Conservation (phyloP, 53 echinoderm and acorn worm species). For the Apostichopus leukothele region DNA sequence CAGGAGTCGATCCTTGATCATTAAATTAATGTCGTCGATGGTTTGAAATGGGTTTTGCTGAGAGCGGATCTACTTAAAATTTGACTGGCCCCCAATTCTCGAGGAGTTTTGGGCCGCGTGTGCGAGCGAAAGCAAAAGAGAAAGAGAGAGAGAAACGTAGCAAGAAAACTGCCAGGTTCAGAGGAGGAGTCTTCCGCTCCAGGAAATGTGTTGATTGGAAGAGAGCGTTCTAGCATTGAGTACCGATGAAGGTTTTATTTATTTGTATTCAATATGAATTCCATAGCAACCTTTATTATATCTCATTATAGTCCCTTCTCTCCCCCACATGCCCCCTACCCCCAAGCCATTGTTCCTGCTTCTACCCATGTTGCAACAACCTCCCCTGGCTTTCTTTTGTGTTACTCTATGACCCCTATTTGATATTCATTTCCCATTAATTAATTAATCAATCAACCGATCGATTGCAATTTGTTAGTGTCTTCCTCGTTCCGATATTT, state of each 20-base stretch:
- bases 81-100: background rate
- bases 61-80: background rate
- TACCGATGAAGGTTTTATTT: background rate
- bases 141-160: background rate
- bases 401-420: background rate
- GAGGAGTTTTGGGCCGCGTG: background rate
- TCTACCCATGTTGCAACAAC: too few relatives aligned
- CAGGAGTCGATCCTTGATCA: background rate
- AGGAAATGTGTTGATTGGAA: background rate
- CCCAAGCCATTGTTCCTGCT: background rate
- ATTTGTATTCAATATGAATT: slow-evolving; percentile 14
- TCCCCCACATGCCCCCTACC: background rate
- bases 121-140: background rate
- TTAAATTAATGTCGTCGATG: background rate
- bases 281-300: background rate
- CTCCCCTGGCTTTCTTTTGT: background rate
- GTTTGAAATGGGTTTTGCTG: background rate
- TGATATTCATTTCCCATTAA: background rate
- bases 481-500: background rate
- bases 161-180: background rate
- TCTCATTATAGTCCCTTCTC: background rate
- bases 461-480: background rate
- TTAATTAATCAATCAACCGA: background rate
- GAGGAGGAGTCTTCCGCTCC: background rate
- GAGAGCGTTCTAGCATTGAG: background rate